Conservation (phyloP, 2,113 vertebrate genomes). For the Varanus salvator region DNA sequence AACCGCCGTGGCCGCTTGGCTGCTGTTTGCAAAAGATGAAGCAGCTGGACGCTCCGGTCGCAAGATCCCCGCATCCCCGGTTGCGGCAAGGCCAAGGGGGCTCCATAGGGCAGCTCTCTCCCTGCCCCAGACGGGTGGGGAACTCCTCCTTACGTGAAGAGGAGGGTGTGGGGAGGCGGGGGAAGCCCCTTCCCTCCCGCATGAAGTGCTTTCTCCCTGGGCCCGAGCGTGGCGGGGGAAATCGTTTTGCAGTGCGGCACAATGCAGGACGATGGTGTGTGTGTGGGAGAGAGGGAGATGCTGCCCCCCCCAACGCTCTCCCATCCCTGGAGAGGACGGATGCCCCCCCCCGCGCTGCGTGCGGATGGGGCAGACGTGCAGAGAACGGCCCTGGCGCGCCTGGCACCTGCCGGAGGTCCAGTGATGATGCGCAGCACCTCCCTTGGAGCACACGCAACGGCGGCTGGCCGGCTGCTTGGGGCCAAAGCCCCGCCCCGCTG, state of each 20-base stretch:
- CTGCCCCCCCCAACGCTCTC: background rate
- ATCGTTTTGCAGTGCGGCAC: background rate
- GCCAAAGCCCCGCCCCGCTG: too few relatives aligned
- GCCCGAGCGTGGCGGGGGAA: background rate
- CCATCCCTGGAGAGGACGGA: background rate
- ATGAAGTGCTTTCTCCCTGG: background rate
- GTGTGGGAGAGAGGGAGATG: background rate
- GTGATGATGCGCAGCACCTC: too few relatives aligned
- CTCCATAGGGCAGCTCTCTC: too few relatives aligned
- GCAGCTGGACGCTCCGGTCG: too few relatives aligned
- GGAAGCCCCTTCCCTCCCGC: background rate
- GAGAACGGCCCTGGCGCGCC: background rate
- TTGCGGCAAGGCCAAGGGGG: background rate
- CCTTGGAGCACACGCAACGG: too few relatives aligned
- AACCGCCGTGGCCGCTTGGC: too few relatives aligned
- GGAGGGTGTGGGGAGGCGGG: background rate
- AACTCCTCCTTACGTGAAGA: background rate
- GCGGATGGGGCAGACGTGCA: background rate
- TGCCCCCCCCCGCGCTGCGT: too few relatives aligned
- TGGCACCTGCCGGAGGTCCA: too few relatives aligned
- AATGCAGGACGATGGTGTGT: background rate
- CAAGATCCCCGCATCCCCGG: background rate
- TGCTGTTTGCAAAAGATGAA: background rate
- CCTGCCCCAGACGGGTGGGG: background rate
- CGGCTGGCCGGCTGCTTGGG: too few relatives aligned